Base-by-base conservation (phyloP, 2,888 invertebrate genomes). In the Slavum lentiscoides region DNA sequence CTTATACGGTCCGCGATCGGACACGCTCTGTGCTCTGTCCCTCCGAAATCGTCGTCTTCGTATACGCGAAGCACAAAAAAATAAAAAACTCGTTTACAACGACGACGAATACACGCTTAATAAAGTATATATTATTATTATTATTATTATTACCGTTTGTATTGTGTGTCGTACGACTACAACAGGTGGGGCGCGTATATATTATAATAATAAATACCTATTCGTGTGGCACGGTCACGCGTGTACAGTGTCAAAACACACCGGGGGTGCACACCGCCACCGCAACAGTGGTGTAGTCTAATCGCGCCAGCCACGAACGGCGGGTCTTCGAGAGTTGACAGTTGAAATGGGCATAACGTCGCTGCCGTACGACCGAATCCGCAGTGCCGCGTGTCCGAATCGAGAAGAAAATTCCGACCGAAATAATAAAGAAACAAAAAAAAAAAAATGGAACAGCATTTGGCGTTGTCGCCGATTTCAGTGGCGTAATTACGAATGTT, bases 41-140 rank as follows among this genome's bases (percentile, higher is more conserved):
- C 43, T 67, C 43, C 15, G 4, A 15, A 3, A 19, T 49, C 55
- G 39, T 43, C 13, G 21, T 21, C 43, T 19, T 39, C n/a, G 39
- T 66, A 19, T 30, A 17, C 19, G 19, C 2, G 19, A 55, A 55
- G 4, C 19, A 55, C 17, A 39, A 30, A 43, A 66, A 58, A 64
- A 39, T 39, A 43, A 74, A 74, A 74, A 53, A 1, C 66, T 58
- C 21, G 66, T 74, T 66, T 66, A 66, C 23, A 74, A 74, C 74
- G 23, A n/a, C n/a, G n/a, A n/a, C n/a, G n/a, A n/a, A n/a, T n/a
- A 74, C 55, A 58, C 4, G 19, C 21, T 37, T 61, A 72, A 59
- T 62, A 55, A 37, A 9, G 49, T 49, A 2, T n/a, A n/a, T n/a
- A n/a, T n/a, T n/a, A n/a, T n/a, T n/a, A n/a, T n/a, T n/a, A n/a